These are phyloP conservation scores for Trichonephila inaurata DNA, from an alignment of 1,140 invertebrate genomes.

Conservation along the genomic window DNA sequence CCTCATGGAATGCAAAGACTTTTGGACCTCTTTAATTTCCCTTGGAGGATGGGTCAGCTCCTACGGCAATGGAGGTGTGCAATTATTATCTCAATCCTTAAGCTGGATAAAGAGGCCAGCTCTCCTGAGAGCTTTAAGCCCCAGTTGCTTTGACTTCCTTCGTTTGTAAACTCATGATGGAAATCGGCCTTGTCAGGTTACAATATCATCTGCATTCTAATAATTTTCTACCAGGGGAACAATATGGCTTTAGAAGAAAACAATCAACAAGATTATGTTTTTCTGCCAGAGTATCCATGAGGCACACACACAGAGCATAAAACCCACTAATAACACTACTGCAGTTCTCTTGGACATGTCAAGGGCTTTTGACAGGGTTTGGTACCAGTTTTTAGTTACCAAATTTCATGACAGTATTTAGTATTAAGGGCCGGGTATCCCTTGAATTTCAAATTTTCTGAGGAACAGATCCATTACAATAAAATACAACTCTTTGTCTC, in stretches of 20 bases:
- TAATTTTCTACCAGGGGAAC: not conserved
- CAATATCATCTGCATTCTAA: slow-evolving; percentile 1
- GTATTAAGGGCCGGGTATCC: not conserved
- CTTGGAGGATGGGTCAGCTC: not conserved
- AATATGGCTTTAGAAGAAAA: not conserved
- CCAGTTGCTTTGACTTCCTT: not conserved
- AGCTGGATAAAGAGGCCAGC: not conserved
- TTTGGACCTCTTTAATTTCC: slow-evolving; percentile 40
- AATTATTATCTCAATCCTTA: slow-evolving; percentile 4
- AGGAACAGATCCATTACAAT: not conserved
- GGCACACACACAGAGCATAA: not conserved
- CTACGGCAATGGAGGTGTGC: slow-evolving; percentile 17
- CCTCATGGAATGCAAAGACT: not conserved
- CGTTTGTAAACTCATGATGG: slow-evolving; percentile 30
- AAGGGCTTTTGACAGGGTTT: slow-evolving; percentile 28
- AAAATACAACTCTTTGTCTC: not conserved
- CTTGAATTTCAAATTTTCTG: slow-evolving; percentile 13
- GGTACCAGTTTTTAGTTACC: not conserved
- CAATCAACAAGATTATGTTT: not conserved
- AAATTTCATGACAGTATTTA: slow-evolving; percentile 7
- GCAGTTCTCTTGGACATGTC: slow-evolving; percentile 18
- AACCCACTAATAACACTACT: not conserved
- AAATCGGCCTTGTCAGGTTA: not conserved
- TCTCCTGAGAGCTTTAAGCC: not conserved
- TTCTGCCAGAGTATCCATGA: slow-evolving; percentile 2